Evolutionary conservation across 2,888 invertebrate genomes (phyloP).

Genomic region (Cataglyphis cursor): DNA sequence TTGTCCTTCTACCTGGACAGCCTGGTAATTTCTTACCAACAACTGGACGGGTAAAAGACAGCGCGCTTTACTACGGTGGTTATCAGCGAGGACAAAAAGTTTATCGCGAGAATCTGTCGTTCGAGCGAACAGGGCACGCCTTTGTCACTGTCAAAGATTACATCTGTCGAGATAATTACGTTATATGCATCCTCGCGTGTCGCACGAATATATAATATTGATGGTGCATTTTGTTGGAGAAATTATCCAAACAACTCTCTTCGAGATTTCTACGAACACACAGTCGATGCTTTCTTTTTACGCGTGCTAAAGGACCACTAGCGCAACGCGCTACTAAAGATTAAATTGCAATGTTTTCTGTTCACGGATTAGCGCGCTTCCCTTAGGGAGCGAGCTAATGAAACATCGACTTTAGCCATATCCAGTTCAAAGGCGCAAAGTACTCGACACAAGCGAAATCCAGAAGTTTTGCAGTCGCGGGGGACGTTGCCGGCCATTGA

Average conservation of each 20-base stretch:
- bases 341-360: conserved; percentile 58
- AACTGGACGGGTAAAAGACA: conserved; percentile 36
- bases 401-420: conserved; percentile 64
- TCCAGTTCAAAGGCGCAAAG: conserved; percentile 70
- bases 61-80: conserved; percentile 35
- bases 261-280: conserved; percentile 15
- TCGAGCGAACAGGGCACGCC: conserved; percentile 5
- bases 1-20: conserved; percentile 49
- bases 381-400: conserved; percentile 54
- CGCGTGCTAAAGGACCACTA: not conserved
- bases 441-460: conserved; percentile 70
- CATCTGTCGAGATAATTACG: conserved; percentile 19
- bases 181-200: not conserved
- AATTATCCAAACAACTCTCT: conserved; percentile 22
- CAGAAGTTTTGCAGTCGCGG: conserved; percentile 70
- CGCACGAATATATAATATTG: not conserved
- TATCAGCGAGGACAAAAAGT: conserved; percentile 26
- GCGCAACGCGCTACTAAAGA: conserved; percentile 38
- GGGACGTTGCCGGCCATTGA: conserved; percentile 70
- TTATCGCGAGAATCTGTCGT: conserved; percentile 35
- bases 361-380: conserved; percentile 24
- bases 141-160: conserved; percentile 26
- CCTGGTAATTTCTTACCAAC: conserved; percentile 53
- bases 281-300: conserved; percentile 18
- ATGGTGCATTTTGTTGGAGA: not conserved